phyloP scores from a whole-genome alignment of 2,888 invertebrate genomes.

The Megastigmus dorsalis region DNA sequence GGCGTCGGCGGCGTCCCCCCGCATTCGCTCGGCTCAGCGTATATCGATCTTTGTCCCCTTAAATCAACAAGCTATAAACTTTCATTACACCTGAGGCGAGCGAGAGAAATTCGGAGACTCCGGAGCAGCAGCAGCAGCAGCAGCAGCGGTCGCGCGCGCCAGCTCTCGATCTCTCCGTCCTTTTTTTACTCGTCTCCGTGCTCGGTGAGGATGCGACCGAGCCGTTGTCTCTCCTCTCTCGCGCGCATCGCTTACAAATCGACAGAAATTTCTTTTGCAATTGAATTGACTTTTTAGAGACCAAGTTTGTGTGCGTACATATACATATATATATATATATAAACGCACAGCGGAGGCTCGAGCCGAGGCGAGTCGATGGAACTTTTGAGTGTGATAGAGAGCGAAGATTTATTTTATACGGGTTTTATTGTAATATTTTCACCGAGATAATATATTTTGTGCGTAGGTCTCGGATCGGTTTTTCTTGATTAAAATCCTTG shows the following conservation, averaged over 20 bases:
- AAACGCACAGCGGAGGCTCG: neutral
- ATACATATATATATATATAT: too few relatives aligned
- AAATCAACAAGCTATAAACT: slow-evolving; percentile 57
- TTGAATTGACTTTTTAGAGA: slow-evolving; percentile 14
- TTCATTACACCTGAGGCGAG: slow-evolving; percentile 55
- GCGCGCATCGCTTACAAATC: slow-evolving; percentile 36
- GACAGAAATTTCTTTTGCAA: slow-evolving; percentile 41
- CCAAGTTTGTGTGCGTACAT: too few relatives aligned
- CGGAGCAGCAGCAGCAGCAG: too few relatives aligned
- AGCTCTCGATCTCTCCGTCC: neutral
- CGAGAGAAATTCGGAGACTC: slow-evolving; percentile 49
- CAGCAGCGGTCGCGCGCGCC: too few relatives aligned
- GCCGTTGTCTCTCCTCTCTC: neutral
- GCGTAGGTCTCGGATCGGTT: slow-evolving; percentile 7
- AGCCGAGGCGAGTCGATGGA: neutral
- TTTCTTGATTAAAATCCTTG: slow-evolving; percentile 33
- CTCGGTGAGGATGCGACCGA: neutral
- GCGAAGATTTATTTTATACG: slow-evolving; percentile 16
- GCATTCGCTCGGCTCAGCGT: slow-evolving; percentile 8
- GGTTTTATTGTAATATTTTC: slow-evolving; percentile 46
- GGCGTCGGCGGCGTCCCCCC: too few relatives aligned
- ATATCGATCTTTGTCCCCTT: slow-evolving; percentile 57
- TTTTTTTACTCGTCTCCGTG: neutral
- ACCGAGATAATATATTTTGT: slow-evolving; percentile 44
- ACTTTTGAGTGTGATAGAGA: neutral